Evolutionary conservation across 2,888 invertebrate species (phyloP).

Genomic region (Cheiracanthium punctorium): DNA sequence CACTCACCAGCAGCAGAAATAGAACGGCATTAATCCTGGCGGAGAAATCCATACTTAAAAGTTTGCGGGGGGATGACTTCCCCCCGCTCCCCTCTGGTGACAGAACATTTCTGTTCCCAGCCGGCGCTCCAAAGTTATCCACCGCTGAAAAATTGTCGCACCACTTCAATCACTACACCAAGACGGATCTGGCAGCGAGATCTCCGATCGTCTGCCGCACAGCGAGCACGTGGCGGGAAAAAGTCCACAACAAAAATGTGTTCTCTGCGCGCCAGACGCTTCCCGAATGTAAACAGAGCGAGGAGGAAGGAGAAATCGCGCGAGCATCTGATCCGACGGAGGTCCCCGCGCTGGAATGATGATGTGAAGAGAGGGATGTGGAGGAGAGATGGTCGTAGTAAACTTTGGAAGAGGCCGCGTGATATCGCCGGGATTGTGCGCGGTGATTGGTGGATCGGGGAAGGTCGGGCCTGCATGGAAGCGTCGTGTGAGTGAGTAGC

Average conservation of each 20-base stretch:
- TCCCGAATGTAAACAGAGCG: slow-evolving; percentile 17
- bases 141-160: slow-evolving; percentile 6
- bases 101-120: slow-evolving; percentile 22
- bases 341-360: background rate
- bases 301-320: background rate
- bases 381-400: slow-evolving; percentile 22
- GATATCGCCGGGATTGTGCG: no score
- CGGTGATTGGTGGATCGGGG: slow-evolving; percentile 43
- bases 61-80: slow-evolving; percentile 21
- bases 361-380: no score
- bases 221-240: background rate
- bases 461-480: slow-evolving; percentile 27
- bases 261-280: no score
- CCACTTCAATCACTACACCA: background rate
- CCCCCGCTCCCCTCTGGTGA: slow-evolving; percentile 31
- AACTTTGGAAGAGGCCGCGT: slow-evolving; percentile 25
- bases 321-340: background rate
- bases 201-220: background rate
- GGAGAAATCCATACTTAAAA: slow-evolving; percentile 31
- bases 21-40: background rate
- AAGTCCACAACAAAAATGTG: background rate
- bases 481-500: slow-evolving; percentile 20
- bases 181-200: background rate
- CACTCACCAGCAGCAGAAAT: slow-evolving; percentile 43
- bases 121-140: slow-evolving; percentile 32